Evolutionary conservation across 53 echinoderm and acorn worm genomes (phyloP).

Genomic region (Holothuria scabra): DNA sequence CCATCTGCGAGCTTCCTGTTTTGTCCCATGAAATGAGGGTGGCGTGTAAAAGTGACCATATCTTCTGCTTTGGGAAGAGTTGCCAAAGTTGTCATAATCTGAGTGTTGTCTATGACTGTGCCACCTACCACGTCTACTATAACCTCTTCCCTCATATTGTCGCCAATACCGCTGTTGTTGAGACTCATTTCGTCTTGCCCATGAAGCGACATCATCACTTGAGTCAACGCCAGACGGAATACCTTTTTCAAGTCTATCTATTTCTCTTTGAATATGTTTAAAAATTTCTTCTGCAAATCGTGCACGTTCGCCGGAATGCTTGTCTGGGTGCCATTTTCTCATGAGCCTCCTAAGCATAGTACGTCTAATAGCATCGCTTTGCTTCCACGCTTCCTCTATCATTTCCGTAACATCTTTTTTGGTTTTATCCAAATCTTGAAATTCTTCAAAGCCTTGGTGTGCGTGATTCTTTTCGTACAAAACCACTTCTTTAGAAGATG

Average conservation of each 20-base stretch:
- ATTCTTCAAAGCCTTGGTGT: background rate
- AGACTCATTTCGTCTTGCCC: background rate
- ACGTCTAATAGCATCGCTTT: background rate
- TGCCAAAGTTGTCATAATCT: too few species aligned
- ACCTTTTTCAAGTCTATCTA: constrained; percentile 28
- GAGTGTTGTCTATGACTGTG: background rate
- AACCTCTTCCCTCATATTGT: too few species aligned
- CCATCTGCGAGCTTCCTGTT: background rate
- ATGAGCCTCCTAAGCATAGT: constrained; percentile 46
- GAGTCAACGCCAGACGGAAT: background rate
- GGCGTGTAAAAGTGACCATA: constrained; percentile 3
- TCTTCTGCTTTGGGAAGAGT: background rate
- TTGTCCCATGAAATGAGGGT: constrained; percentile 1
- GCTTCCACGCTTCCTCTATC: constrained; percentile 48
- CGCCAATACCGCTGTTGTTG: constrained; percentile 5
- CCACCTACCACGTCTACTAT: too few species aligned
- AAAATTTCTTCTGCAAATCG: constrained; percentile 50
- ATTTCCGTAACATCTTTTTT: constrained; percentile 32
- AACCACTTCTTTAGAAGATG: background rate
- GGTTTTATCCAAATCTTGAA: constrained; percentile 31
- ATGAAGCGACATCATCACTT: background rate
- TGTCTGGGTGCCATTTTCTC: constrained; percentile 60
- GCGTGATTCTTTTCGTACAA: too few species aligned
- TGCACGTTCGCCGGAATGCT: constrained; percentile 36
- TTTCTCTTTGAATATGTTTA: constrained; percentile 53